A percentile compares a stretch with the other conserved stretches of the same genome.
Conservation (phyloP, 2,888 invertebrate species). For the Andrena chrysosceles region DNA sequence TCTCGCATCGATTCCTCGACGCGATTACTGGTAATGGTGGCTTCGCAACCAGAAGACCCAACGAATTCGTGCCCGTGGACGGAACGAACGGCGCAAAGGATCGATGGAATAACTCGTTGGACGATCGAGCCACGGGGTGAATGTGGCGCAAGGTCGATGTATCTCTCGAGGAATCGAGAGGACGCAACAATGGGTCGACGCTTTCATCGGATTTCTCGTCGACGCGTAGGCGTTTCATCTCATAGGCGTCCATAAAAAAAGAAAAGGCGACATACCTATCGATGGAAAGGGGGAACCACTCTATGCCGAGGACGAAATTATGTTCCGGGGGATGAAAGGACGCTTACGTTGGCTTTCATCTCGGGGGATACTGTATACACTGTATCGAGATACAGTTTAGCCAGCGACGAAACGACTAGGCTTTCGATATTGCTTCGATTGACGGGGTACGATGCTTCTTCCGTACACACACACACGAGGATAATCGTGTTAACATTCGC, state of each 20-base stretch:
- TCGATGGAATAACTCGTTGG: constrained; percentile 1
- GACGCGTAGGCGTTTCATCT: not conserved
- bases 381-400: constrained; percentile 14
- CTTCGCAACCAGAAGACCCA: constrained; percentile 21
- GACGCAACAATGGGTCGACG: not conserved
- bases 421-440: not conserved
- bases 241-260: not conserved
- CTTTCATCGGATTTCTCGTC: not conserved
- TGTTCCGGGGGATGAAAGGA: not conserved
- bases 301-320: constrained; percentile 20
- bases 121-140: constrained; percentile 16
- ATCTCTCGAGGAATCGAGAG: constrained; percentile 12
- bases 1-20: constrained; percentile 52
- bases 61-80: constrained; percentile 11
- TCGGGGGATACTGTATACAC: not conserved
- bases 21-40: constrained; percentile 30
- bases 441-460: not conserved
- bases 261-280: not conserved
- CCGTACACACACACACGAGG: not conserved
- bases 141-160: not conserved
- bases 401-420: constrained; percentile 2
- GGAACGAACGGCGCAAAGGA: constrained; percentile 17
- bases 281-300: constrained; percentile 5
- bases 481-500: not conserved
- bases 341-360: not conserved